phyloP scores from a whole-genome alignment of 2,113 vertebrate species.

The Nipponia nippon region DNA sequence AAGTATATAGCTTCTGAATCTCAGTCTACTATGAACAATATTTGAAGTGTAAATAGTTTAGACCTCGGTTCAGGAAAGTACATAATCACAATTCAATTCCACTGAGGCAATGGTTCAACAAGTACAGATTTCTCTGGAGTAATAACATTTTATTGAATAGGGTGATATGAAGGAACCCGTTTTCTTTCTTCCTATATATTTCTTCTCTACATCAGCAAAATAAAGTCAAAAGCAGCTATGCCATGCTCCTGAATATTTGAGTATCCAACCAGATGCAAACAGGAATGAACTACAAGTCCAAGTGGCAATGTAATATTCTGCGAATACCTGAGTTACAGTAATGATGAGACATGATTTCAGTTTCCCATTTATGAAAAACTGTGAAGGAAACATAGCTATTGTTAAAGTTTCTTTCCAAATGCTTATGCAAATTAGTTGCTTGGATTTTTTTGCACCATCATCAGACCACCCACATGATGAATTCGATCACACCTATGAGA shows the following conservation, averaged over 20 bases:
- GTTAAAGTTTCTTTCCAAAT: background rate
- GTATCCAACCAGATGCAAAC: background rate
- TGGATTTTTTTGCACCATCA: background rate
- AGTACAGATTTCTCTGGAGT: background rate
- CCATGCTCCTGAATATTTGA: background rate
- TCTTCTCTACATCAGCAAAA: background rate
- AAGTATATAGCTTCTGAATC: background rate
- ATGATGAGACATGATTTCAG: background rate
- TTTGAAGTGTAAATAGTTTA: background rate
- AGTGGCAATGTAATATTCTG: background rate
- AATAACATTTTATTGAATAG: background rate
- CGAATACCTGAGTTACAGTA: background rate
- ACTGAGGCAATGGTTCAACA: background rate
- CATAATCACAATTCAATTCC: background rate
- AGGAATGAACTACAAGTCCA: background rate
- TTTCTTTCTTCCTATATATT: background rate
- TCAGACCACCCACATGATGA: background rate
- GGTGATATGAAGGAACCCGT: background rate
- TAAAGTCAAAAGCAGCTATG: background rate
- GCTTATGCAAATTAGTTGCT: background rate
- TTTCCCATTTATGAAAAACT: background rate
- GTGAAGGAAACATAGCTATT: background rate
- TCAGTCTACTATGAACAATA: background rate
- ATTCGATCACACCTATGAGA: background rate
- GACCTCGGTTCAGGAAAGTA: background rate